Conservation (phyloP, 2,113 vertebrate species). For the Corythornis madagascariensis region DNA sequence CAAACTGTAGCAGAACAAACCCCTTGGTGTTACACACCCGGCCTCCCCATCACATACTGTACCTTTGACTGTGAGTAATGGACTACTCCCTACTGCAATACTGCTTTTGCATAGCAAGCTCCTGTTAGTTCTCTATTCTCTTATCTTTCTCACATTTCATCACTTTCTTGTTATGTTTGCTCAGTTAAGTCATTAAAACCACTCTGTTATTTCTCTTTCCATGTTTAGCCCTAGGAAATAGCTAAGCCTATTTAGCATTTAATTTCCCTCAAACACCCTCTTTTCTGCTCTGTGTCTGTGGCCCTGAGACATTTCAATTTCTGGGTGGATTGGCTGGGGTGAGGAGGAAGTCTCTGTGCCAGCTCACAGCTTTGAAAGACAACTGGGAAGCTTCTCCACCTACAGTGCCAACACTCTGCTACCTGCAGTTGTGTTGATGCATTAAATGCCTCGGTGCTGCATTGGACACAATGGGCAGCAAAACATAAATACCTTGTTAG, state of each 20-base stretch:
- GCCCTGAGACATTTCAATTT: neutral
- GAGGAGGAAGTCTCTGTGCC: neutral
- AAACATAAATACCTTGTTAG: neutral
- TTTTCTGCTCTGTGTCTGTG: neutral
- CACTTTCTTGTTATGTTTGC: slow-evolving; percentile 69
- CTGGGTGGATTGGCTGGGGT: neutral
- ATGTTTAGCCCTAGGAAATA: slow-evolving; percentile 46
- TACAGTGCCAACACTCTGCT: neutral
- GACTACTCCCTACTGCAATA: slow-evolving; percentile 36
- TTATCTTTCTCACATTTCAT: slow-evolving; percentile 63
- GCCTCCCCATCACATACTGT: neutral
- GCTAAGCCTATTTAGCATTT: slow-evolving; percentile 33
- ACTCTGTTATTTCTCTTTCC: slow-evolving; percentile 26
- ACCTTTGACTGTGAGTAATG: neutral
- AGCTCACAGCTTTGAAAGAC: neutral
- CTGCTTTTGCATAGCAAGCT: neutral
- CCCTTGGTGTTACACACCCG: neutral
- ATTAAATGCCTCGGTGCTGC: neutral
- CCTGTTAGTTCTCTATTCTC: slow-evolving; percentile 34
- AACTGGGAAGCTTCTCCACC: neutral
- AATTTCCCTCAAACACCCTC: neutral
- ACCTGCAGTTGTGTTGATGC: neutral
- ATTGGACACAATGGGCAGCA: neutral
- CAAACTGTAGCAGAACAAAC: neutral
- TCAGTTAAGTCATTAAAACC: slow-evolving; percentile 55